Percentiles rank a stretch among this genome's conserved stretches.
phyloP scores from a whole-genome alignment of 1,140 invertebrate genomes.

The Neuroterus valhalla region DNA sequence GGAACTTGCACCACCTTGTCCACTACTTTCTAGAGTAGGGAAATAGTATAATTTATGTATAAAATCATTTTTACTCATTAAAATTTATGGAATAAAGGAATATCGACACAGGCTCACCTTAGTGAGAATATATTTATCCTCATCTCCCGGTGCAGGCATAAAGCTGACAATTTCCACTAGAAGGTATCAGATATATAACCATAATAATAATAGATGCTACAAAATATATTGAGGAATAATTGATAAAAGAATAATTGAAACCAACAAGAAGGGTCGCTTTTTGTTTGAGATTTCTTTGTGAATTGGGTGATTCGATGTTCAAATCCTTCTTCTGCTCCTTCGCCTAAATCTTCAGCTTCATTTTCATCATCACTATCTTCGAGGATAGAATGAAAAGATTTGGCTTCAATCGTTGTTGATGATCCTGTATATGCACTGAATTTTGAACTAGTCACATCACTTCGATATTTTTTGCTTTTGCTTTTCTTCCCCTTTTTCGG shows the following conservation, averaged over 20 bases:
- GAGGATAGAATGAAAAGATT: conserved; percentile 45
- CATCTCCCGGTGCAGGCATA: conserved; percentile 67
- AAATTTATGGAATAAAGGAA: too few species aligned
- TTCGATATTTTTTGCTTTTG: conserved; percentile 58
- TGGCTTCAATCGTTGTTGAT: conserved; percentile 50
- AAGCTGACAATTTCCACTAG: conserved; percentile 48
- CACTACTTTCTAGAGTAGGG: conserved; percentile 77
- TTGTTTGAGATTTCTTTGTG: conserved; percentile 42
- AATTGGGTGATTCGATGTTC: conserved; percentile 1
- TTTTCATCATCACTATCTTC: conserved; percentile 71
- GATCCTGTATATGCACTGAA: conserved; percentile 51
- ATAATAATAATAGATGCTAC: neutral
- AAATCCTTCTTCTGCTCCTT: conserved; percentile 34
- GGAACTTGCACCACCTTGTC: conserved; percentile 81
- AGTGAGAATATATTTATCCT: conserved; percentile 72
- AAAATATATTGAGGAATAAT: neutral
- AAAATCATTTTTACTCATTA: too few species aligned
- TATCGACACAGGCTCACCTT: conserved; percentile 52
- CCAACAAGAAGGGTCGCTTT: conserved; percentile 49
- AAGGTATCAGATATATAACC: too few species aligned
- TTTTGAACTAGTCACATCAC: conserved; percentile 44
- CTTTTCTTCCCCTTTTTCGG: conserved; percentile 67
- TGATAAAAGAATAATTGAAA: conserved; percentile 9
- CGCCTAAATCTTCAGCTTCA: conserved; percentile 15
- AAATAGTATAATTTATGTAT: too few species aligned